A percentile compares a stretch with the other conserved stretches of the same genome.
These are phyloP conservation scores for Trichogramma evanescens DNA, from an alignment of 2,888 invertebrate genomes.

Conservation along the genomic window DNA sequence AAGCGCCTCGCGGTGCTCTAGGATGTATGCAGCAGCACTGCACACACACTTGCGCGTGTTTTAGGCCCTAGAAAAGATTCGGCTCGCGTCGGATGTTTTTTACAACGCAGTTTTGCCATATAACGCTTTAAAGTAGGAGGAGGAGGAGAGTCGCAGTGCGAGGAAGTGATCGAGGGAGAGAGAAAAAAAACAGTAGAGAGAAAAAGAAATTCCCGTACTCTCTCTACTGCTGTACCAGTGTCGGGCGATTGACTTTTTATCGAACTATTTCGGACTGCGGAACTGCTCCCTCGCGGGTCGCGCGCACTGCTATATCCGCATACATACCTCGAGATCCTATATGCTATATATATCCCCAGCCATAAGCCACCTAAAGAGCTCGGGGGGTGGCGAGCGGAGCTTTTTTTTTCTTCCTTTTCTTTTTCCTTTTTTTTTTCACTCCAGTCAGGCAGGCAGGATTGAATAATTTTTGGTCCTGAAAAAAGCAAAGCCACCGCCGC, in stretches of 20 bases:
- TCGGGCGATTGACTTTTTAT: constrained; percentile 38
- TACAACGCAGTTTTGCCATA: constrained; percentile 1
- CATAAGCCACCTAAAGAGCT: constrained; percentile 15
- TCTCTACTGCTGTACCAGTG: constrained; percentile 18
- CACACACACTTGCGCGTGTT: background rate
- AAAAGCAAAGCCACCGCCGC: no score
- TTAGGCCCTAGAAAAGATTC: background rate
- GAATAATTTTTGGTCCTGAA: no score
- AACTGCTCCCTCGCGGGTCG: constrained; percentile 37
- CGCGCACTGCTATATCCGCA: background rate
- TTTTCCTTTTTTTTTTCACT: background rate
- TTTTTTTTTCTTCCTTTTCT: constrained; percentile 9
- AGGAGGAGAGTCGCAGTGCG: background rate
- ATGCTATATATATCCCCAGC: no score
- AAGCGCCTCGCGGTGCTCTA: no score
- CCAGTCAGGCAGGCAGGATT: no score
- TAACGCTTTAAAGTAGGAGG: background rate
- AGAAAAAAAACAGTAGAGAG: background rate
- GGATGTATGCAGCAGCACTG: no score
- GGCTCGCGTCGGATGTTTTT: background rate
- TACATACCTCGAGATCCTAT: background rate
- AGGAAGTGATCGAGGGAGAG: background rate
- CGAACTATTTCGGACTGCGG: constrained; percentile 37
- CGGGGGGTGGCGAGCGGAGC: constrained; percentile 12
- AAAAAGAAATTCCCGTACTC: background rate